Evolutionary conservation across 2,113 vertebrate genomes (phyloP), one percentile per base, ranked within the genome.

Genomic region (Nesospiza acunhae): DNA sequence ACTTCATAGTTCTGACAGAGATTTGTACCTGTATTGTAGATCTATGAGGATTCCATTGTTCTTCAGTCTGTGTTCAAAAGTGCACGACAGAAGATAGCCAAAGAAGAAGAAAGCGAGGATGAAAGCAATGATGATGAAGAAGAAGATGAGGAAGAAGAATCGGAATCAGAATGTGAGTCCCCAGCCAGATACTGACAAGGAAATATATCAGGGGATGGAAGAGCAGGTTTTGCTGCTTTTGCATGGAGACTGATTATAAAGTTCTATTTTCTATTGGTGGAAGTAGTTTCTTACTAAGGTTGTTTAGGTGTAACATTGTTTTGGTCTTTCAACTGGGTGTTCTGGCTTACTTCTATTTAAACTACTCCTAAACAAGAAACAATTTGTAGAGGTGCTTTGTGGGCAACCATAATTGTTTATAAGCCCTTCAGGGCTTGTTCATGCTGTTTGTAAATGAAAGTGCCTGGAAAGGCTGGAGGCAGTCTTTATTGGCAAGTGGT

Each of bases 41-140:
- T 99, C 96, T 99, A 99, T 39, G 99, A 99, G 88, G 99, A 99
- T 97, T 99, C 99, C 90, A 99, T 99, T 64, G 99, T 99, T 93
- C 98, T 99, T 58, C 99, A 99, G 97, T 99, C 99, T 4, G 99
- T 99, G 41, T 99, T 99, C 96, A 99, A 99, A 97, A 99, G 99
- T 27, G 99, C 99, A 56, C 97, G 99, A 90, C 99, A 99, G 97
- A 99, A 99, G 96, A 99, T 99, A 60, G 98, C 99, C 96, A 99
- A 99, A 98, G 99, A 99, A 58, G 99, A 99, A 28, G 99, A 99
- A 91, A 99, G 98, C 0, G 99, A 99, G 14, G 99, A 99, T 3
- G 99, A 99, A 93, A 99, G 98, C 83, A 98, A 98, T 50, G 98
- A 98, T 44, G 98, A 99, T 2, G 99, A 99, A 60, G 98, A 99